Base-by-base conservation (phyloP, 2,113 vertebrate species). In the Onychostoma macrolepis region DNA sequence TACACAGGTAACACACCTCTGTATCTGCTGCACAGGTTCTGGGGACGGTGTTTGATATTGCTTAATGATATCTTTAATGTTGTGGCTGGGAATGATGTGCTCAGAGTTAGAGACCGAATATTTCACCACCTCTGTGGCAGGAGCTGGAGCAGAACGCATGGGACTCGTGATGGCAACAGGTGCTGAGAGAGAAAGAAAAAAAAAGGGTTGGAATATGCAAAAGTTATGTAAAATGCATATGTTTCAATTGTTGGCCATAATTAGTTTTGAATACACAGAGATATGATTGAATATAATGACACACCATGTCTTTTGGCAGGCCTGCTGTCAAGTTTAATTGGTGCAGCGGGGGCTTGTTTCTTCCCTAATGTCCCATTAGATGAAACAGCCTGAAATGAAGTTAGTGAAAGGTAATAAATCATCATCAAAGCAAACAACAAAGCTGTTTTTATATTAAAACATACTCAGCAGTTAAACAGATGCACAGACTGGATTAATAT, bases 41-140 rank as follows among this genome's bases (percentile, higher is more conserved):
- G 12, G 93, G 88, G 48, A 93, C 0, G 93, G 93, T 0, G 95
- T 96, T 91, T 99, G 96, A 87, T 96, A 98, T 87, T 98, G 96
- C 81, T 92, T 95, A 89, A 99, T 96, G 24, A 99, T 99, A 86
- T 96, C 95, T 92, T 96, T 96, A 89, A 99, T 96, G 90, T 98
- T 96, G 26, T 97, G 96, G 0, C 97, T 97, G 78, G 98, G 97
- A 71, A 96, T 89, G 0, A 96, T 88, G 84, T 96, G 95, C 87
- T 98, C 96, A 0, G 95, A 93, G 85, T 95, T 93, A 74, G 92
- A 93, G 1, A 92, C 85, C 0, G 96, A 97, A 74, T 96, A 95
- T 65, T 91, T 95, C 91, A 98, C 96, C 33, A 94, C 92, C n/a
- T 97, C 97, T 15, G 84, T 26, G 82, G 80, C 94, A 91, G 92